phyloP scores from a whole-genome alignment of 2,797 vertebrate genomes.

The Rhinatrema bivittatum region DNA sequence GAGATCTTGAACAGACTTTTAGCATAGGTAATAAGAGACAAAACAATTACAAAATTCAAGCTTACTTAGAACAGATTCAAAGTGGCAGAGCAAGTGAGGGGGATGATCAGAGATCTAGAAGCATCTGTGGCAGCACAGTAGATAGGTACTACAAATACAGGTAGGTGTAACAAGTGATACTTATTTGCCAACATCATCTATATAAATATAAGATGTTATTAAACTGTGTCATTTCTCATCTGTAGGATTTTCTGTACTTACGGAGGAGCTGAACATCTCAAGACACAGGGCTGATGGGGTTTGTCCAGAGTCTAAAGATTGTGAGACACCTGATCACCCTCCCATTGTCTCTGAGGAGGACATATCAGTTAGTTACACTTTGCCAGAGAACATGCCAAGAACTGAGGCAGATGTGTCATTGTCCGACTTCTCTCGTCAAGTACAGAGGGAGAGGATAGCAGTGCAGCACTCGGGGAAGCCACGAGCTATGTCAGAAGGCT shows the following conservation, averaged over 20 bases:
- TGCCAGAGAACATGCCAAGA: constrained; percentile 65
- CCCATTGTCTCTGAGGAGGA: constrained; percentile 85
- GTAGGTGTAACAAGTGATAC: too few species aligned
- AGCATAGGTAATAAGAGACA: too few species aligned
- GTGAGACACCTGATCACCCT: constrained; percentile 52
- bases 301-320: constrained; percentile 29
- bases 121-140: too few species aligned
- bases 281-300: constrained; percentile 49
- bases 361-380: constrained; percentile 72
- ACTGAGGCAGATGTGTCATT: too few species aligned
- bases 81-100: too few species aligned
- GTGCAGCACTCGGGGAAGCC: constrained; percentile 72
- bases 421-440: constrained; percentile 63
- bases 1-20: too few species aligned
- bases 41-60: too few species aligned
- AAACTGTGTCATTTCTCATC: not conserved
- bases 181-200: too few species aligned
- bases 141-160: too few species aligned
- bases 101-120: too few species aligned
- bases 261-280: constrained; percentile 75
- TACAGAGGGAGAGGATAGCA: constrained; percentile 64
- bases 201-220: too few species aligned
- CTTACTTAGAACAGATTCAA: too few species aligned
- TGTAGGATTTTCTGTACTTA: constrained; percentile 82
- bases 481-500: constrained; percentile 45